Conservation (phyloP, 2,797 vertebrate genomes). For the Myotis findleyi region DNA sequence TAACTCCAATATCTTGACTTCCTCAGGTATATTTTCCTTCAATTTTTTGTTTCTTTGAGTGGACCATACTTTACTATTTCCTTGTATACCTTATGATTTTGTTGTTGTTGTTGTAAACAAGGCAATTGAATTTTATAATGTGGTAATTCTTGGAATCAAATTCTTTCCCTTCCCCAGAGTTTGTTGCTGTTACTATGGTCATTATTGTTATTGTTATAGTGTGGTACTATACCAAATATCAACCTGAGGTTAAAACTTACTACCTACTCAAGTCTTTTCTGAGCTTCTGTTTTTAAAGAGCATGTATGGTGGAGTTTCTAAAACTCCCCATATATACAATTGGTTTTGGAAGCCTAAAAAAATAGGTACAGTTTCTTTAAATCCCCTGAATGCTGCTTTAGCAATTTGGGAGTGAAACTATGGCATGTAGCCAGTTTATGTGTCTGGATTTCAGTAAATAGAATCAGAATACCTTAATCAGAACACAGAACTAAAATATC, state of each 20-base stretch:
- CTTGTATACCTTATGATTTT: neutral
- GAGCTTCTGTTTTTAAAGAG: neutral
- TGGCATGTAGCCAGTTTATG: neutral
- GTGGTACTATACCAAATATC: neutral
- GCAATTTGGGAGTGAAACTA: neutral
- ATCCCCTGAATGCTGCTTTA: neutral
- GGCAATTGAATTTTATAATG: neutral
- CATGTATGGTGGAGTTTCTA: neutral
- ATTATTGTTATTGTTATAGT: neutral
- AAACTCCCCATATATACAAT: neutral
- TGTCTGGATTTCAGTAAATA: neutral
- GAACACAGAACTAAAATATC: neutral
- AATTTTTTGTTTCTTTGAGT: neutral
- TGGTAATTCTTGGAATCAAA: neutral
- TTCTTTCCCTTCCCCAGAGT: neutral
- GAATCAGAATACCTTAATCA: neutral
- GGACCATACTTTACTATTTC: neutral
- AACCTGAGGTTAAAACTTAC: neutral
- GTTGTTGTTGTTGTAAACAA: neutral
- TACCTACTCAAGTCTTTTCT: neutral
- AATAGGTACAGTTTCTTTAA: neutral
- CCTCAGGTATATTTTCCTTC: neutral
- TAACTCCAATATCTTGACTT: neutral
- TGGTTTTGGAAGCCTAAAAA: neutral
- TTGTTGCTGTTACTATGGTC: neutral